These are phyloP conservation scores for Penaeus chinensis DNA, from an alignment of 1,140 invertebrate species.

Conservation along the genomic window DNA sequence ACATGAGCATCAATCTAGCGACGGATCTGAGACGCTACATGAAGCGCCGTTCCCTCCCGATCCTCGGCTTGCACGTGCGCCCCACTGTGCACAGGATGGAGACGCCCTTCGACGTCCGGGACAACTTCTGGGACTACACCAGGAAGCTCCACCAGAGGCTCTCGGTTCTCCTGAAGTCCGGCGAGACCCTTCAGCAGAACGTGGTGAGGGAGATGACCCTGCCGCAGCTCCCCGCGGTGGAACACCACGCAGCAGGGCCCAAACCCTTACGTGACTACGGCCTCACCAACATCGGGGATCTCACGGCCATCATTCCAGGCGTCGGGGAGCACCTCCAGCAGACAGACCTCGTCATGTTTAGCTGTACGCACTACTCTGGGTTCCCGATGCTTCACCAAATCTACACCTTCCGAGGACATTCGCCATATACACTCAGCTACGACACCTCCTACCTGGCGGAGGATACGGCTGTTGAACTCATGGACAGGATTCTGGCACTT, in stretches of 20 bases:
- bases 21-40: not conserved
- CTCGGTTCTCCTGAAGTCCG: not conserved
- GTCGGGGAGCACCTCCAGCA: too few relatives aligned
- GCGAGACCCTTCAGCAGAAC: not conserved
- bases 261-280: too few relatives aligned
- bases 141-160: not conserved
- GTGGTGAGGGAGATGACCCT: not conserved
- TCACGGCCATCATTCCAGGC: too few relatives aligned
- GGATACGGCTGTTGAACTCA: too few relatives aligned
- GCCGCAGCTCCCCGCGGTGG: not conserved
- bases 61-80: not conserved
- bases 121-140: conserved; percentile 4
- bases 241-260: not conserved
- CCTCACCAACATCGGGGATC: too few relatives aligned
- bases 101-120: not conserved
- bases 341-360: too few relatives aligned
- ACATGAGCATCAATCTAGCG: not conserved
- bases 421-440: too few relatives aligned
- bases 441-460: too few relatives aligned
- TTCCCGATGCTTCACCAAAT: too few relatives aligned
- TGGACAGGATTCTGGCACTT: too few relatives aligned
- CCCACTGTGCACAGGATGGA: not conserved
- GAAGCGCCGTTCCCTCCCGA: not conserved
- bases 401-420: too few relatives aligned
- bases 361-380: too few relatives aligned